Evolutionary conservation across 2,888 invertebrate species (phyloP), one percentile per base, ranked within the genome.

Genomic region (Galeruca laticollis): DNA sequence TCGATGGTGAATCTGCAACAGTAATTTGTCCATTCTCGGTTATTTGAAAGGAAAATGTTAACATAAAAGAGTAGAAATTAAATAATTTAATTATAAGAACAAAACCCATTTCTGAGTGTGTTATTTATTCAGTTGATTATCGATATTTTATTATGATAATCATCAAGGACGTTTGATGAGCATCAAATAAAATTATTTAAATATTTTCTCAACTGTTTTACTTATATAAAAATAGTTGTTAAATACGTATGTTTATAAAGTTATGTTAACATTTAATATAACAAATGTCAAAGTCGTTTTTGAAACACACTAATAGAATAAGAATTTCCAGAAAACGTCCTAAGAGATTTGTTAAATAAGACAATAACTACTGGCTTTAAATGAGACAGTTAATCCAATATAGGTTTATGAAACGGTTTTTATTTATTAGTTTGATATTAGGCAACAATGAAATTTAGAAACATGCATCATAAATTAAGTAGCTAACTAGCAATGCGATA

Each of bases 1-100:
- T 57, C 56, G 56, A 35, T 57, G 35, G 56, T 57, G 56, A 15
- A 35, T 57, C 56, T 57, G 56, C 56, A 57, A 57, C 56, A 57
- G 56, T 57, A 33, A 35, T 57, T 35, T 26, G 35, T 33, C 31
- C 6, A 57, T n/a, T 18, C n/a, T 57, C 10, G 56, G 56, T 35
- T 35, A 35, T 35, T 6, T 18, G 6, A 21, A 10, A 15, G n/a
- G 35, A 52, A 57, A 35, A 57, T 57, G 35, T 57, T 57, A 57
- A 57, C 56, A 57, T 57, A 57, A 57, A 52, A 57, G n/a, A n/a
- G 15, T 47, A 47, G 9, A 15, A 15, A 15, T n/a, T 18, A 15
- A 18, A 47, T 15, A 10, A 11, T 47, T 9, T 8, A 15, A 15
- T 15, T 9, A 15, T 47, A n/a, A 3, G 8, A 15, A 18, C 9